phyloP scores from a whole-genome alignment of 2,113 vertebrate genomes.

The Mixornis gularis region DNA sequence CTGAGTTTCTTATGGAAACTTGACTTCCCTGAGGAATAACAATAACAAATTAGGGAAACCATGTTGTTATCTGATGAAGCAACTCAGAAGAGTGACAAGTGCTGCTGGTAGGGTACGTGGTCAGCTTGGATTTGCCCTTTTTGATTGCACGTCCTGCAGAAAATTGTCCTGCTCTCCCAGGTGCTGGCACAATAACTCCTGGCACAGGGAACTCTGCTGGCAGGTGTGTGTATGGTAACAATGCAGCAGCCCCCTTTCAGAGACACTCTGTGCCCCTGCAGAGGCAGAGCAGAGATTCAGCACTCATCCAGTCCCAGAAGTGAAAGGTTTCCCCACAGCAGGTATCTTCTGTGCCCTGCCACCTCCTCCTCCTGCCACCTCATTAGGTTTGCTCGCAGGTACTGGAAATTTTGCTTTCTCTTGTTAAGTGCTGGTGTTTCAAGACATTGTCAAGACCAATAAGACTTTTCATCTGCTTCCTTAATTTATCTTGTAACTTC shows the following conservation, averaged over 20 bases:
- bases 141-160: rapidly evolving
- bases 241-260: not conserved
- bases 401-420: not conserved
- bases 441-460: not conserved
- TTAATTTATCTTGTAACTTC: not conserved
- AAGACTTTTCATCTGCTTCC: not conserved
- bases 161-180: not conserved
- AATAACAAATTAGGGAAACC: not conserved
- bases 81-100: not conserved
- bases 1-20: not conserved
- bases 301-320: not conserved
- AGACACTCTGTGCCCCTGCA: not conserved
- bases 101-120: not conserved
- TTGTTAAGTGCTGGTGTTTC: not conserved
- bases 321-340: rapidly evolving
- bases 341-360: not conserved
- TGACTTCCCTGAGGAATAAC: not conserved
- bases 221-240: rapidly evolving
- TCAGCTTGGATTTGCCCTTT: not conserved
- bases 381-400: not conserved
- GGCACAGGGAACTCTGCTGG: rapidly evolving
- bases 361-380: not conserved
- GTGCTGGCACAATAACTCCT: rapidly evolving
- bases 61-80: not conserved
- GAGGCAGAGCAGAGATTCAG: not conserved